phyloP scores from a whole-genome alignment of 2,888 invertebrate species.

The Lingula anatina region DNA sequence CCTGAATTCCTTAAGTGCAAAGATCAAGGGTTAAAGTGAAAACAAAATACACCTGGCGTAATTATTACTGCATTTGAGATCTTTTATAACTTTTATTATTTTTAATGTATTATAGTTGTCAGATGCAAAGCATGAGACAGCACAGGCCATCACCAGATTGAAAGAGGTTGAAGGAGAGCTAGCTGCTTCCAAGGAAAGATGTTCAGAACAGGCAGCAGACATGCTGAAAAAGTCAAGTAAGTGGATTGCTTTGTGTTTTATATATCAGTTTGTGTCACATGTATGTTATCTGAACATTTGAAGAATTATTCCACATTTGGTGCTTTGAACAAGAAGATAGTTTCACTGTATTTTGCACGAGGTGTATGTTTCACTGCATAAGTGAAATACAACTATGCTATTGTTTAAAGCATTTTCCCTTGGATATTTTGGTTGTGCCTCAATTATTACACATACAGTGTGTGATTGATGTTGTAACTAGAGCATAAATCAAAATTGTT shows the following conservation, averaged over 20 bases:
- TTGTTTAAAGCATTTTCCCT: neutral
- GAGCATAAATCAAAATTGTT: too few relatives aligned
- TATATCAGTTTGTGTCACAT: neutral
- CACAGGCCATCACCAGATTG: conserved; percentile 20
- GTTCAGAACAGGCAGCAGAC: conserved; percentile 38
- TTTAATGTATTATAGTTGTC: conserved; percentile 28
- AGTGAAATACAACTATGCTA: too few relatives aligned
- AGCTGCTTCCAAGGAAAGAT: conserved; percentile 31
- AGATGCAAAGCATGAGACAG: conserved; percentile 21
- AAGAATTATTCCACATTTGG: neutral
- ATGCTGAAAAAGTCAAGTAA: conserved; percentile 43
- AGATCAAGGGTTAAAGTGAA: too few relatives aligned
- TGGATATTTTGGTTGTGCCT: too few relatives aligned
- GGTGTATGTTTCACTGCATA: too few relatives aligned
- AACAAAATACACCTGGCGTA: too few relatives aligned
- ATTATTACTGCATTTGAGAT: too few relatives aligned
- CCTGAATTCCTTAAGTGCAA: too few relatives aligned
- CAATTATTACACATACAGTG: too few relatives aligned
- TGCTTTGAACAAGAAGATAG: neutral
- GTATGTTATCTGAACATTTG: neutral
- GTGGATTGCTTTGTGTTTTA: too few relatives aligned
- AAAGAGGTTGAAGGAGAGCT: conserved; percentile 36
- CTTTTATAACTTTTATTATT: too few relatives aligned
- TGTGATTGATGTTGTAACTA: too few relatives aligned
- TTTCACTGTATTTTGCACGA: neutral